Evolutionary conservation across 1,140 invertebrate species (phyloP).

Genomic region (Sinella curviseta): DNA sequence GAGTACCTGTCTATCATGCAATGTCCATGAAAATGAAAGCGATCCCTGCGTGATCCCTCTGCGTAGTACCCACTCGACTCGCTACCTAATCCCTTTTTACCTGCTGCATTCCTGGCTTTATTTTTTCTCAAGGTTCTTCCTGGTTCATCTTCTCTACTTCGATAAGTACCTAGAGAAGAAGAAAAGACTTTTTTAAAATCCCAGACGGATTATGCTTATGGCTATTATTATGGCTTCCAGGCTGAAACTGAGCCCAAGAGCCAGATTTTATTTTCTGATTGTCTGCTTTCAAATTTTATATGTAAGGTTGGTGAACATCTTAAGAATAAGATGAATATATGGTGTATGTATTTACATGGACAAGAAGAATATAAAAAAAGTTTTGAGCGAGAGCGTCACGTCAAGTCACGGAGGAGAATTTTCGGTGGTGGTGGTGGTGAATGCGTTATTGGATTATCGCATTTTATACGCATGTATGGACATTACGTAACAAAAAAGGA

Average conservation of each 20-base stretch:
- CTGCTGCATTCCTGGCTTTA: not conserved
- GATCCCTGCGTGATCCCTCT: not conserved
- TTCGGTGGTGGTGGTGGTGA: too few species aligned
- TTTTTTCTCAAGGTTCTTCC: not conserved
- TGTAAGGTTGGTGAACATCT: too few species aligned
- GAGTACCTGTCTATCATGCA: not conserved
- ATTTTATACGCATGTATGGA: too few species aligned
- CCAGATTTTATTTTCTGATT: not conserved
- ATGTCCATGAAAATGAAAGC: not conserved
- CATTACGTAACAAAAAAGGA: too few species aligned
- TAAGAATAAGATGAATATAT: too few species aligned
- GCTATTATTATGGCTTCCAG: not conserved
- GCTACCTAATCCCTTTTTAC: not conserved
- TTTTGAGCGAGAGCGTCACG: too few species aligned
- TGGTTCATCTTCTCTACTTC: not conserved
- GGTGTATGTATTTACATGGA: too few species aligned
- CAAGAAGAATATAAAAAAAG: too few species aligned
- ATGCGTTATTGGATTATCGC: too few species aligned
- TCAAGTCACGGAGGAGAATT: too few species aligned
- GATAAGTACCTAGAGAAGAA: not conserved
- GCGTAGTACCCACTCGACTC: too few species aligned
- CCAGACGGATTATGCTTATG: not conserved
- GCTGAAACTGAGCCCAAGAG: not conserved
- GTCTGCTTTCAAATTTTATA: too few species aligned
- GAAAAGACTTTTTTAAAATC: not conserved